These are phyloP conservation scores for Eristalinus aeneus DNA, from an alignment of 2,888 invertebrate genomes.

Conservation along the genomic window DNA sequence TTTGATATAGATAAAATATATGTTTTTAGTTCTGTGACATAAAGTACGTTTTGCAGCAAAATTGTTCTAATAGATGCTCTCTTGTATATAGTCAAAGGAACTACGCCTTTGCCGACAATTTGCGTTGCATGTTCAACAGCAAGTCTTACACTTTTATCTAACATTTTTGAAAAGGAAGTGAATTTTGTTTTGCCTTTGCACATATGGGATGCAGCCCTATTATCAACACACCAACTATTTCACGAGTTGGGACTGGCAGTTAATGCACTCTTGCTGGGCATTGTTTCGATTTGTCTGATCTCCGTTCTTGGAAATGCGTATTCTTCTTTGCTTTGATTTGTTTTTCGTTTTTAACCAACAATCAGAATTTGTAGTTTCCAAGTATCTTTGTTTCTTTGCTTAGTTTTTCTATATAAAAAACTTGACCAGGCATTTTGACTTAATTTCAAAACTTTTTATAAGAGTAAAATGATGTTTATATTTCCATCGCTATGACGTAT, in stretches of 20 bases:
- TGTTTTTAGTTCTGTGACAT: neutral
- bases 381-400: slow-evolving; percentile 13
- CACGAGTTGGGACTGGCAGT: no score
- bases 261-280: no score
- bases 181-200: no score
- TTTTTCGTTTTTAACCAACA: no score
- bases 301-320: slow-evolving; percentile 9
- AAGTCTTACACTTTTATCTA: neutral
- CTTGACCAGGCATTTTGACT: neutral
- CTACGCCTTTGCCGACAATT: neutral
- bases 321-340: slow-evolving; percentile 21
- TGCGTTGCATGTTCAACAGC: neutral
- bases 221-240: no score
- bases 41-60: neutral
- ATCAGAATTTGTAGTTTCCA: slow-evolving; percentile 24
- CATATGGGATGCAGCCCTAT: no score
- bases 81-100: neutral
- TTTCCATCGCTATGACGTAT: no score
- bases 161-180: no score
- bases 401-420: neutral
- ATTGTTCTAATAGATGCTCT: neutral
- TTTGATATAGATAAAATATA: neutral
- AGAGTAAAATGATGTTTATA: no score
- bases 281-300: neutral
- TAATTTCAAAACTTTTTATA: neutral